These are phyloP conservation scores for Cheilosia soror DNA, from an alignment of 2,888 invertebrate genomes.

Conservation along the genomic window DNA sequence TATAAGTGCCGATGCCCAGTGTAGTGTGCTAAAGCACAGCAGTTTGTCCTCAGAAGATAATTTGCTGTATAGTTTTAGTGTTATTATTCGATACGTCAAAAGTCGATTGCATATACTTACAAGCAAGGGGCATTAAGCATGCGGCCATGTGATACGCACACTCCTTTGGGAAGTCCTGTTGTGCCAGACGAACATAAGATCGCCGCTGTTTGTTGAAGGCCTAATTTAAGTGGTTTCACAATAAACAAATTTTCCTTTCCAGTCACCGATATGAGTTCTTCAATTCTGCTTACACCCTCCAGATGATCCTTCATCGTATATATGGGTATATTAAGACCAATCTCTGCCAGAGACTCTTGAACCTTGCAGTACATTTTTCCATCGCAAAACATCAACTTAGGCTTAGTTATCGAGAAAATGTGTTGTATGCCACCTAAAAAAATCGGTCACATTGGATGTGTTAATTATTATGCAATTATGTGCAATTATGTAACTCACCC, in stretches of 20 bases:
- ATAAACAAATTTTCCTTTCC: constrained; percentile 56
- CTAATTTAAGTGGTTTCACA: constrained; percentile 42
- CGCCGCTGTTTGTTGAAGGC: constrained; percentile 71
- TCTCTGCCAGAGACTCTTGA: constrained; percentile 63
- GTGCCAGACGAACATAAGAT: constrained; percentile 76
- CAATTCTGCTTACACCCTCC: constrained; percentile 62
- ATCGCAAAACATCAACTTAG: constrained; percentile 82
- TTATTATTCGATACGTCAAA: no score
- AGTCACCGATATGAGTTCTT: constrained; percentile 68
- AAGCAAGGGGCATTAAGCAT: no score
- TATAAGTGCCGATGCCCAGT: no score
- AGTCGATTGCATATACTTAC: no score
- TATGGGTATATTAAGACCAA: constrained; percentile 63
- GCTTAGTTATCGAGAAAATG: constrained; percentile 80
- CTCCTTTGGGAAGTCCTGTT: constrained; percentile 75
- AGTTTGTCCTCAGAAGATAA: no score
- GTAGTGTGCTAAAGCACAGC: no score
- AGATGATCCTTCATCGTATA: constrained; percentile 75
- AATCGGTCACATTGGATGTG: no score
- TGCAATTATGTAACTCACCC: no score
- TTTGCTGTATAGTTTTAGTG: no score
- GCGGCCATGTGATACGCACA: constrained; percentile 75
- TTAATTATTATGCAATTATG: no score
- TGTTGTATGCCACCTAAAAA: constrained; percentile 79
- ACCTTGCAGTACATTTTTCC: constrained; percentile 77